phyloP scores from a whole-genome alignment of 2,888 invertebrate genomes.

The Eremobia ochroleuca region DNA sequence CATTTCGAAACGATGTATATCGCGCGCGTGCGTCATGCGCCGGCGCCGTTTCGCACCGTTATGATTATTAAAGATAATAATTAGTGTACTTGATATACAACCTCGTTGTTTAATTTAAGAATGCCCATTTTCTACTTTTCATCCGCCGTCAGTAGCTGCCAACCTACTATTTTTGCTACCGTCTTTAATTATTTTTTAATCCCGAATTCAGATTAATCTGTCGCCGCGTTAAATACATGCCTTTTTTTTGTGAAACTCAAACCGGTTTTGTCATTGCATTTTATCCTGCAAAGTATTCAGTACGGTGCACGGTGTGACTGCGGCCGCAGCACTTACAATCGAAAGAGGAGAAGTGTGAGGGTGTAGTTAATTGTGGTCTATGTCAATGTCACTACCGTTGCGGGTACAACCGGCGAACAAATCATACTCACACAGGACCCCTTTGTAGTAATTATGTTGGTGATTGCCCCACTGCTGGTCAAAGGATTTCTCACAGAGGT shows the following conservation, averaged over 20 bases:
- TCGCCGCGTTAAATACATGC: too few relatives aligned
- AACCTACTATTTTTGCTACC: too few relatives aligned
- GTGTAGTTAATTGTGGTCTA: slow-evolving; percentile 79
- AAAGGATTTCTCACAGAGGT: slow-evolving; percentile 1
- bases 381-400: slow-evolving; percentile 76
- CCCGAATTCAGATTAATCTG: too few relatives aligned
- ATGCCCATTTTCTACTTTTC: too few relatives aligned
- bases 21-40: too few relatives aligned
- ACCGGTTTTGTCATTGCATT: neutral
- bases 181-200: too few relatives aligned
- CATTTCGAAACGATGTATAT: too few relatives aligned
- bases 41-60: too few relatives aligned
- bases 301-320: slow-evolving; percentile 60
- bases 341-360: slow-evolving; percentile 73
- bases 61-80: too few relatives aligned
- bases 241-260: neutral
- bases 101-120: too few relatives aligned
- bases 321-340: slow-evolving; percentile 64
- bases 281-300: neutral
- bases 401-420: slow-evolving; percentile 42
- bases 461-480: neutral
- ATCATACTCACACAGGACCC: slow-evolving; percentile 37
- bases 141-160: too few relatives aligned
- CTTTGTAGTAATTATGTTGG: slow-evolving; percentile 28
- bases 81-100: too few relatives aligned